Conservation (phyloP, 2,888 invertebrate species). For the Harpalus rubripes region DNA sequence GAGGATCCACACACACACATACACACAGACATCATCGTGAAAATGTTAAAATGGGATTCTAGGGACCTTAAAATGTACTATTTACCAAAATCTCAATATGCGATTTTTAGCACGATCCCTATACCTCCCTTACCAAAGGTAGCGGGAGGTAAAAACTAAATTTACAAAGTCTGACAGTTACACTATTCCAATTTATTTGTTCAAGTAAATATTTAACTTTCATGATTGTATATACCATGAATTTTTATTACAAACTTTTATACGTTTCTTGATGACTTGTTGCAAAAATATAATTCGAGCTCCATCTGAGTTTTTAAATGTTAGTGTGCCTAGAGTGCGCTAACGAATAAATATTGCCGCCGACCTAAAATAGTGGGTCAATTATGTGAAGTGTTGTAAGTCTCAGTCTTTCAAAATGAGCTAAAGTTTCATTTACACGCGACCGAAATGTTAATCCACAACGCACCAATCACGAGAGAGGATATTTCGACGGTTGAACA, state of each 20-base stretch:
- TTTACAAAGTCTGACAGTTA: no score
- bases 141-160: no score
- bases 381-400: constrained; percentile 57
- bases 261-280: neutral
- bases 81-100: no score
- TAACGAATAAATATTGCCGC: constrained; percentile 43
- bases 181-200: no score
- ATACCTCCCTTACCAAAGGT: no score
- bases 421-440: constrained; percentile 55
- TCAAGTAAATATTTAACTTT: neutral
- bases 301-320: constrained; percentile 18
- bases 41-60: no score
- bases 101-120: no score
- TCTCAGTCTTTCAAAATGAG: constrained; percentile 52
- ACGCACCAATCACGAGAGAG: neutral
- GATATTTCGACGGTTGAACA: no score
- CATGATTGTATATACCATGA: neutral
- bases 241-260: neutral
- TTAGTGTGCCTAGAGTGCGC: neutral
- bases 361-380: constrained; percentile 59
- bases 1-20: no score
- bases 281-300: neutral
- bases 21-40: no score
- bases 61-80: no score
- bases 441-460: constrained; percentile 47